A percentile compares a stretch with the other conserved stretches of the same genome.
phyloP scores from a whole-genome alignment of 2,888 invertebrate species.

The Papilio elwesi region DNA sequence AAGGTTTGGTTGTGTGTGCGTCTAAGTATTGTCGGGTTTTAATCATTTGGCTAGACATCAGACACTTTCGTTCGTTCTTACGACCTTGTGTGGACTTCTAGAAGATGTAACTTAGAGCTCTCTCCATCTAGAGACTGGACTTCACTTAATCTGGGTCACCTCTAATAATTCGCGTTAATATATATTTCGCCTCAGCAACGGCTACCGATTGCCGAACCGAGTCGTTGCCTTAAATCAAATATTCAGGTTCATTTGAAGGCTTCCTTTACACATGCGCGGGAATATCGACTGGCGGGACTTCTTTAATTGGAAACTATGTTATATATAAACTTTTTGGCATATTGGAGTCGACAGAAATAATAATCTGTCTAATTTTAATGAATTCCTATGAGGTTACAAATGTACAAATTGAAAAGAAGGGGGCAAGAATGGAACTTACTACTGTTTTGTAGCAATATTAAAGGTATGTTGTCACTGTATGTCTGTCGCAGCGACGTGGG shows the following conservation, averaged over 20 bases:
- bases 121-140: too few relatives aligned
- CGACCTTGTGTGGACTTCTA: too few relatives aligned
- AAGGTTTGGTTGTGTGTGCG: too few relatives aligned
- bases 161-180: too few relatives aligned
- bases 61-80: too few relatives aligned
- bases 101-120: too few relatives aligned
- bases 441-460: not conserved
- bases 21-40: too few relatives aligned
- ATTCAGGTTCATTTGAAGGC: not conserved
- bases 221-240: not conserved
- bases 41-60: too few relatives aligned
- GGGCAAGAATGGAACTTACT: not conserved
- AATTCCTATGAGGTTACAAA: too few relatives aligned
- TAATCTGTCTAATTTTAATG: too few relatives aligned
- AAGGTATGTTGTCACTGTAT: not conserved
- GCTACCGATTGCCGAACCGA: not conserved
- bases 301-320: not conserved
- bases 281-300: not conserved
- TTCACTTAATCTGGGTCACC: too few relatives aligned
- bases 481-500: slow-evolving; percentile 95
- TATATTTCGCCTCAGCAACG: not conserved
- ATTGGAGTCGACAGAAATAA: not conserved
- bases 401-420: too few relatives aligned
- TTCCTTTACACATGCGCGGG: not conserved
- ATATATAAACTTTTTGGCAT: not conserved